Base-by-base conservation (phyloP, 2,113 vertebrate species). In the Brevimyrus niger region DNA sequence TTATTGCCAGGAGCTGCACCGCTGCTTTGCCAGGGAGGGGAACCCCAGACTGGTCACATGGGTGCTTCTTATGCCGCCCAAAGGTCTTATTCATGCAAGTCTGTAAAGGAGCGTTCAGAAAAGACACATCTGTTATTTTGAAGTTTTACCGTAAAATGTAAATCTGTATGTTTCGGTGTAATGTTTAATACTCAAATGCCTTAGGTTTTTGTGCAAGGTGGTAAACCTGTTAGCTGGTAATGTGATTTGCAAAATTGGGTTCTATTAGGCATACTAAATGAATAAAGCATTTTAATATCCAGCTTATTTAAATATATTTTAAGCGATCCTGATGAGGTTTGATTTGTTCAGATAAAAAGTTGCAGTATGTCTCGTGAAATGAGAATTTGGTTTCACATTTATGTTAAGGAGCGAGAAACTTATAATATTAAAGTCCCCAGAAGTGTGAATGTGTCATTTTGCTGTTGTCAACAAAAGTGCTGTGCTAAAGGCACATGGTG, bases 361-460 rank as follows among this genome's bases (percentile, higher is more conserved):
- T 91, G 31, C 85, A 53, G n/a, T 23, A 13, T n/a, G 9, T 90
- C 48, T 47, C 50, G 38, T 6, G 31, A 73, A 86, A 90, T 82
- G 90, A 85, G 47, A 84, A 90, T 92, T 76, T 93, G 89, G 51
- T 48, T 53, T 46, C n/a, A 65, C 46, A 38, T 89, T 90, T 88
- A 48, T 6, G 11, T 88, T 90, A 91, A 53, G 58, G 58, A 92
- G 93, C 89, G 93, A 91, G 91, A 94, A 93, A 87, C 85, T 92
- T 92, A 92, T 90, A 91, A 94, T 94, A 94, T 93, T 92, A 92
- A 94, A 93, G 93, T 93, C 92, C 90, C 89, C 93, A 90, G 89
- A 95, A 91, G 93, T 94, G 92, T 92, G 94, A 95, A 95, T 92
- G 92, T 94, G 93, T 93, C 91, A 95, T 94, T 95, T 94, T 93